Conservation (phyloP, 2,113 vertebrate species). For the Accipiter cooperii region DNA sequence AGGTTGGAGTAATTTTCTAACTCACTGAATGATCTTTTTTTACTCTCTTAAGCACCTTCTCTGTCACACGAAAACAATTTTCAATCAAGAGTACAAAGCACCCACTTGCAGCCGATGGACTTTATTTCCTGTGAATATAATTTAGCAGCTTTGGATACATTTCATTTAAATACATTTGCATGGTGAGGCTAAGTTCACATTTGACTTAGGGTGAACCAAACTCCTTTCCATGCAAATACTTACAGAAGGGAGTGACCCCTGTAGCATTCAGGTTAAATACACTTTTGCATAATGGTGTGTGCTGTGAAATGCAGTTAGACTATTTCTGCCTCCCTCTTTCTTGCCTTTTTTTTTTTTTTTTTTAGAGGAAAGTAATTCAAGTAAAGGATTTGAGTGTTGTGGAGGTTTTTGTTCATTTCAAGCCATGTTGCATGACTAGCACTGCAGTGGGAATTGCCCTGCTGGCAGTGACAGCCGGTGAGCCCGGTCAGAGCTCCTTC, state of each 20-base stretch:
- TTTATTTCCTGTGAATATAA: not conserved
- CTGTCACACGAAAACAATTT: conserved; percentile 6
- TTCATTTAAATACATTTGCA: conserved; percentile 13
- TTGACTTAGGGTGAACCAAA: not conserved
- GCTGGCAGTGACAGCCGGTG: conserved; percentile 5
- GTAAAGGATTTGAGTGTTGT: not conserved
- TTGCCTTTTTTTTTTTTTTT: not conserved
- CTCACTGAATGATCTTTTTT: conserved; percentile 43
- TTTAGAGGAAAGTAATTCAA: not conserved
- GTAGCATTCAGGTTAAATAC: not conserved
- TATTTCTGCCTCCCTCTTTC: not conserved
- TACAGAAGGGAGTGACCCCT: not conserved
- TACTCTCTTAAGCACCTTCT: conserved; percentile 38
- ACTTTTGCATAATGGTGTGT: not conserved
- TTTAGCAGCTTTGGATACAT: not conserved
- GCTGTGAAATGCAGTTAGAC: not conserved
- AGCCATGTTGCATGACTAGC: not conserved
- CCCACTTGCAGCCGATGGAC: not conserved
- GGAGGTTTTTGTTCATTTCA: not conserved
- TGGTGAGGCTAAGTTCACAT: not conserved
- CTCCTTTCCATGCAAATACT: not conserved
- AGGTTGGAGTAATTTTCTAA: conserved; percentile 59
- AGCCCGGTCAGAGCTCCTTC: not conserved
- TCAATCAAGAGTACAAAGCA: conserved; percentile 20
- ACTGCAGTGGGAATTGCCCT: not conserved